A percentile compares a stretch with the other conserved stretches of the same genome.
Conservation (phyloP, 2,888 invertebrate species). For the Bombyx huttoni region DNA sequence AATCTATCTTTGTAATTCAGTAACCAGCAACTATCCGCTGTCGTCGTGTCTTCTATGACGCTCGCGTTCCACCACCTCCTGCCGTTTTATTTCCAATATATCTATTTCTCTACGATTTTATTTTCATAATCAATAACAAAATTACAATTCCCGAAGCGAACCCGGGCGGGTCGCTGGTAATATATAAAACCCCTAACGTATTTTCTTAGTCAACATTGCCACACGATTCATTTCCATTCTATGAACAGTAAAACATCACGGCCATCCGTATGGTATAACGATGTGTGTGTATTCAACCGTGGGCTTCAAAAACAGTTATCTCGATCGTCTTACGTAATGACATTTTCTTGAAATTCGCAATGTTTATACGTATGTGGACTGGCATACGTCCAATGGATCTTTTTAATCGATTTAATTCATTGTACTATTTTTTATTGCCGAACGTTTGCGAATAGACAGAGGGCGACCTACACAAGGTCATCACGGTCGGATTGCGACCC, state of each 20-base stretch:
- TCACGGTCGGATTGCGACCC: slow-evolving; percentile 21
- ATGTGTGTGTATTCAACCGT: slow-evolving; percentile 8
- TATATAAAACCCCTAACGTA: not conserved
- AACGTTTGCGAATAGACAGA: slow-evolving; percentile 46
- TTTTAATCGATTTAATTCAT: slow-evolving; percentile 68
- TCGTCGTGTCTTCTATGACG: no score
- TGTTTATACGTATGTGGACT: slow-evolving; percentile 60
- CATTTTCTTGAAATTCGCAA: slow-evolving; percentile 60
- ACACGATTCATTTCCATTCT: not conserved
- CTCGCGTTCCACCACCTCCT: no score
- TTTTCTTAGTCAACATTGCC: not conserved
- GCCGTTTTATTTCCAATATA: no score
- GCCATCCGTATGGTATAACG: not conserved
- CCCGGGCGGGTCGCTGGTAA: no score
- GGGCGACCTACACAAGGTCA: slow-evolving; percentile 60
- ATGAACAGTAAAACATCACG: slow-evolving; percentile 1
- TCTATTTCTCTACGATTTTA: no score
- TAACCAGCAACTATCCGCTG: no score
- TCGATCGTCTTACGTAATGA: slow-evolving; percentile 44
- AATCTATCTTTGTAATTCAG: no score
- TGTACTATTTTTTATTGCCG: slow-evolving; percentile 59
- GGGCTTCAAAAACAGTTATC: slow-evolving; percentile 20
- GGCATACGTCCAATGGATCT: slow-evolving; percentile 57
- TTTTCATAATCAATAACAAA: no score
- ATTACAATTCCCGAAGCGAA: no score